Conservation (phyloP, 1,140 invertebrate genomes). For the Drosophila kohkoa region DNA sequence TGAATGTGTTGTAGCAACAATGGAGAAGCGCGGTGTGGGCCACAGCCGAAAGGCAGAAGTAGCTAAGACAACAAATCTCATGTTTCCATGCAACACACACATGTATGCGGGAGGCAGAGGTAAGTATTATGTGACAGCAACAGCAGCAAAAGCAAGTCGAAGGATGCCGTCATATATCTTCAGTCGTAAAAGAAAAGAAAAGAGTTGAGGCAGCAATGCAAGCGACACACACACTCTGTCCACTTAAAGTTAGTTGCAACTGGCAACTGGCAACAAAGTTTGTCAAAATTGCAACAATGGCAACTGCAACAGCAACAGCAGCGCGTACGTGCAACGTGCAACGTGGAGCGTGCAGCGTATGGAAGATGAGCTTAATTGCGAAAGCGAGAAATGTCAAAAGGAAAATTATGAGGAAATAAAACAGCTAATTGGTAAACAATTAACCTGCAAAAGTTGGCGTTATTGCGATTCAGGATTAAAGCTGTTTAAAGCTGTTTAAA, state of each 20-base stretch:
- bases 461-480: background rate
- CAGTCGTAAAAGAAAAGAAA: conserved; percentile 35
- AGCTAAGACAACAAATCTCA: conserved; percentile 40
- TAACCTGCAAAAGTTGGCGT: background rate
- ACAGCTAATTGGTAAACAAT: conserved; percentile 12
- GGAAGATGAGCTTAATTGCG: conserved; percentile 18
- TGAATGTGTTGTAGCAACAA: conserved; percentile 54
- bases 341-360: conserved; percentile 1
- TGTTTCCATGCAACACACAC: conserved; percentile 10
- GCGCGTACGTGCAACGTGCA: background rate
- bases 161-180: conserved; percentile 16
- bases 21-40: conserved; percentile 16
- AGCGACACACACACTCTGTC: conserved; percentile 56
- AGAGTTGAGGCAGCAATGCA: conserved; percentile 53
- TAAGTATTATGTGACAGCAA: conserved; percentile 49
- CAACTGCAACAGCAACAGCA: background rate
- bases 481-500: background rate
- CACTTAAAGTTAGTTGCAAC: conserved; percentile 55
- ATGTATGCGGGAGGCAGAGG: background rate
- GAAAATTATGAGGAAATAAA: conserved; percentile 6
- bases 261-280: conserved; percentile 53
- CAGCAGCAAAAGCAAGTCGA: conserved; percentile 2
- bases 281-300: conserved; percentile 36
- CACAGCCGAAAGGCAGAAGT: conserved; percentile 2
- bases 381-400: conserved; percentile 5